phyloP scores from a whole-genome alignment of 2,888 invertebrate species.

The Flabesymbios commensalis region DNA sequence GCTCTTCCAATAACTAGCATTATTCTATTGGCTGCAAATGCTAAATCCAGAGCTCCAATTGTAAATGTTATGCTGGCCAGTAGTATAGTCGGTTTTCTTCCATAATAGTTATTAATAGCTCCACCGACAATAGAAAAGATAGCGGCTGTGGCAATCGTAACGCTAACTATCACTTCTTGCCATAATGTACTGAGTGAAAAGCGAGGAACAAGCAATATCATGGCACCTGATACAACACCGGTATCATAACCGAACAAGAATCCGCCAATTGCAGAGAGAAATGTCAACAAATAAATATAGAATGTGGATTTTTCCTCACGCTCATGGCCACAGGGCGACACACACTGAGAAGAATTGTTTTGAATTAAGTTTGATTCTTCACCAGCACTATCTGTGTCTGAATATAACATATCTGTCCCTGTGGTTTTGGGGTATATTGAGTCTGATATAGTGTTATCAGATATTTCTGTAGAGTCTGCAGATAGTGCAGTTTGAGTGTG shows the following conservation, averaged over 20 bases:
- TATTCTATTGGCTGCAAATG: not conserved
- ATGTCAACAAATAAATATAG: conserved; percentile 55
- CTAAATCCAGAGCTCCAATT: not conserved
- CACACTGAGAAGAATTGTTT: too few species aligned
- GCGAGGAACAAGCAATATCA: conserved; percentile 59
- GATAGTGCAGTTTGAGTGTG: too few species aligned
- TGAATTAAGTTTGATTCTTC: too few species aligned
- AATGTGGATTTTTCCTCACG: not conserved
- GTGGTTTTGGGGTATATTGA: too few species aligned
- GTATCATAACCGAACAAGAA: conserved; percentile 67
- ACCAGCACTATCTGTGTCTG: too few species aligned
- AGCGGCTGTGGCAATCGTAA: conserved; percentile 61
- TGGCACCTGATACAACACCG: conserved; percentile 65
- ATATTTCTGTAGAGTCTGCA: too few species aligned
- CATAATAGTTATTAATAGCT: not conserved
- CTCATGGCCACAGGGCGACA: too few species aligned
- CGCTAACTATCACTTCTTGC: conserved; percentile 64
- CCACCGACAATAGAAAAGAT: conserved; percentile 32
- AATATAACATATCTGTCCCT: too few species aligned
- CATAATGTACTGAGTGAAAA: conserved; percentile 59
- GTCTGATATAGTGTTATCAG: too few species aligned
- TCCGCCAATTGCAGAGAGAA: conserved; percentile 63
- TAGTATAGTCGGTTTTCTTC: not conserved
- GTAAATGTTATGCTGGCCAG: not conserved
- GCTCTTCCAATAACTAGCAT: conserved; percentile 24